These are phyloP conservation scores for Malurus leucopterus DNA, from an alignment of 2,797 vertebrate genomes.

Conservation along the genomic window DNA sequence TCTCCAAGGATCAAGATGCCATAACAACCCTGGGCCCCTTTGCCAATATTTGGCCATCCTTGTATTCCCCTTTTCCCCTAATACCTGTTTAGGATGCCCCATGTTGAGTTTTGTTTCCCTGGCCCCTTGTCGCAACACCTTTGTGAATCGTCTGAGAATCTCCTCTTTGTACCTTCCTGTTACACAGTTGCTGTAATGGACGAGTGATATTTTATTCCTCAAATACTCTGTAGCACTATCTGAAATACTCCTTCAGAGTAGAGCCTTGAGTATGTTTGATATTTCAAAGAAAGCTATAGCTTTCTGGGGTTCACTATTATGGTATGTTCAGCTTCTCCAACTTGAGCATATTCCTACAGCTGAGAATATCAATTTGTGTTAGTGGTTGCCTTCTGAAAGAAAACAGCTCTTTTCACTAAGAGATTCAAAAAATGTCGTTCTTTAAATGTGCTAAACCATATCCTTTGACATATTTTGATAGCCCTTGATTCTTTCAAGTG, in stretches of 20 bases:
- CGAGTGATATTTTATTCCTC: background rate
- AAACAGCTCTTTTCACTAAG: background rate
- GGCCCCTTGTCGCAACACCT: background rate
- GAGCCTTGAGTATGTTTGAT: background rate
- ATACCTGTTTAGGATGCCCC: background rate
- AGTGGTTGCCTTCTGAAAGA: background rate
- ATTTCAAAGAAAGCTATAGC: background rate
- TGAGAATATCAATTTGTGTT: background rate
- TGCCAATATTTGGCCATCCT: background rate
- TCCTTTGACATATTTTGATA: background rate
- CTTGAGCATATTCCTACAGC: background rate
- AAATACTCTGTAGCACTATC: background rate
- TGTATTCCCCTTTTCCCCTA: accelerated
- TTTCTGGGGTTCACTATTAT: background rate
- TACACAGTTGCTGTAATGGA: background rate
- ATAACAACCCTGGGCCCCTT: background rate
- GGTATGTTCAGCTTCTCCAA: background rate
- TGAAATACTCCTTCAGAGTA: background rate
- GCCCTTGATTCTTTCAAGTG: background rate
- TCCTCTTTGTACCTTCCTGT: background rate
- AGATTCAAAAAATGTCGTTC: background rate
- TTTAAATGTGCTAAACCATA: background rate
- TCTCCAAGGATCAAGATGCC: background rate
- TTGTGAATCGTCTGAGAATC: background rate
- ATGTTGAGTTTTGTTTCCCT: background rate